Conservation (phyloP, 1,140 invertebrate genomes). For the Calliopsis andreniformis region DNA sequence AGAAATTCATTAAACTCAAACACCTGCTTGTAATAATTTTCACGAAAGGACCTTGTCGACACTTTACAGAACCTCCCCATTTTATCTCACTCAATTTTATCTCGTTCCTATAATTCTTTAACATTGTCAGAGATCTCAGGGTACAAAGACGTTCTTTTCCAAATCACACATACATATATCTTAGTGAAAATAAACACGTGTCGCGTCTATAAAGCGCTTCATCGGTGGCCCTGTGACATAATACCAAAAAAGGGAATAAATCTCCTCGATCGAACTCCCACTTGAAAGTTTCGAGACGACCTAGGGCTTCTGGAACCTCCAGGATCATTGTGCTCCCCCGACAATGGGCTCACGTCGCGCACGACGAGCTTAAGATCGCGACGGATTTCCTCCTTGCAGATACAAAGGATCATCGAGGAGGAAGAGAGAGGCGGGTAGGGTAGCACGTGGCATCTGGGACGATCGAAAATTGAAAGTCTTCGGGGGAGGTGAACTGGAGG, state of each 20-base stretch:
- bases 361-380: conserved; percentile 43
- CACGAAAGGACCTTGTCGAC: no score
- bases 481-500: background rate
- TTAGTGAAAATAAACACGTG: background rate
- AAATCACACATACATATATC: no score
- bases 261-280: background rate
- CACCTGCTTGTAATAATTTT: no score
- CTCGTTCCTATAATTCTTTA: no score
- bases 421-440: conserved; percentile 21
- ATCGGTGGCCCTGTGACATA: no score
- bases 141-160: no score
- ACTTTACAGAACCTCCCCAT: no score
- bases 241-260: background rate
- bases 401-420: conserved; percentile 43
- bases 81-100: no score
- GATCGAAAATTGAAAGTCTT: conserved; percentile 55
- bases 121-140: no score
- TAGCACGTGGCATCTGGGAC: conserved; percentile 60
- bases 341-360: conserved; percentile 44
- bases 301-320: background rate
- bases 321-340: conserved; percentile 11
- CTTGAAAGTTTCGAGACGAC: background rate
- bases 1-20: no score
- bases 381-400: conserved; percentile 37
- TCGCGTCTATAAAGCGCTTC: background rate